Base-by-base conservation (phyloP, 1,140 invertebrate genomes). In the Lethrus apterus region DNA sequence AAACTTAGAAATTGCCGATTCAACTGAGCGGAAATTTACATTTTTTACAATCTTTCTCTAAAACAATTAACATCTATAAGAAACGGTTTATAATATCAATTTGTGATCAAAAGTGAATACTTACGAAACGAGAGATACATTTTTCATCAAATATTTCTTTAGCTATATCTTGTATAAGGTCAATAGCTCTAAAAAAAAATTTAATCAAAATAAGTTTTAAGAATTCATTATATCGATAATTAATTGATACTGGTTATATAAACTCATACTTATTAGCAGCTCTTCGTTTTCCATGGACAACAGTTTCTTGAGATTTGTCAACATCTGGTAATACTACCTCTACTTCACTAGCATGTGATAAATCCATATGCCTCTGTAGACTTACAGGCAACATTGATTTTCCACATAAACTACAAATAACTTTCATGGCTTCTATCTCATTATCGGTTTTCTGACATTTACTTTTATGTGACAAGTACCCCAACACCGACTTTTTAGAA, bases 381-480 rank as follows among this genome's bases (percentile, higher is more conserved):
- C 79, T 80, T 17, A 75, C 69, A 15, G 75, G 75, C 58, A 79
- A 70, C 56, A 78, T 72, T 50, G 67, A 62, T 33, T 65, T 64
- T 1, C 66, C 51, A 52, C 81, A 83, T 32, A 77, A 57, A 0
- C 71, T 56, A 58, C 80, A 83, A 19, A 58, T 47, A 3, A 66
- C 59, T 60, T 74, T 70, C 14, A 73, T 61, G 15, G 65, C 59
- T 26, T 72, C 62, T 11, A 63, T 66, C 62, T 81, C 77, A 71
- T 73, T 67, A 14, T 71, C 68, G 2, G 70, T 62, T 65, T 76
- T 80, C 18, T 73, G 72, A 58, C 81, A 84, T 46, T 73, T 70
- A 18, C 70, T 61, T 18, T 76, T 63, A 59, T 84, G 82, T 0
- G 79, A 79, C 30, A 77, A 67, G 52, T 76, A 83, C 11, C 82